A percentile compares a stretch with the other conserved stretches of the same genome.
phyloP scores from a whole-genome alignment of 2,113 vertebrate species.

The Larimichthys polyactis region DNA sequence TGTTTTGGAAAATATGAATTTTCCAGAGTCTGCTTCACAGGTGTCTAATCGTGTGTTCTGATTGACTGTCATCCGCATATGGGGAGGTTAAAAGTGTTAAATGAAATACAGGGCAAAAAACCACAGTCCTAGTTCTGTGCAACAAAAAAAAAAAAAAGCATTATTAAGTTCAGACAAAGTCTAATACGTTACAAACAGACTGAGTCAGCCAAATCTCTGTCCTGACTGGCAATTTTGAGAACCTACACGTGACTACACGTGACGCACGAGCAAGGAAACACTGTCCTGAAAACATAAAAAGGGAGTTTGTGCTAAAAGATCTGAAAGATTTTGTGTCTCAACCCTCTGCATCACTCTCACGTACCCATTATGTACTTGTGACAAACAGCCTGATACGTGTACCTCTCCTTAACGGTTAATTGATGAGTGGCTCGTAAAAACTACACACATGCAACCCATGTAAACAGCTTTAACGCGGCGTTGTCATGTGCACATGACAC shows the following conservation, averaged over 20 bases:
- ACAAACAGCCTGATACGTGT: not conserved
- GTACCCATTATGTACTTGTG: not conserved
- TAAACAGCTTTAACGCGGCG: not conserved
- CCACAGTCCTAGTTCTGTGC: not conserved
- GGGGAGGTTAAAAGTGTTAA: too few relatives aligned
- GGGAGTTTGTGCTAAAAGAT: not conserved
- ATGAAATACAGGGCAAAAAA: not conserved
- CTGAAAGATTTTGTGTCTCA: not conserved
- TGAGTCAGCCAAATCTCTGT: not conserved
- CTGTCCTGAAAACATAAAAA: not conserved
- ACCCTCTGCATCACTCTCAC: not conserved
- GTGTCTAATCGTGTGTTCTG: constrained; percentile 50
- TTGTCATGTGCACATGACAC: not conserved
- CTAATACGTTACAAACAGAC: not conserved
- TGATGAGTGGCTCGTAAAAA: not conserved
- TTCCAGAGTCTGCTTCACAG: constrained; percentile 48
- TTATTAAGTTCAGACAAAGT: not conserved
- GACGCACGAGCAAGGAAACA: not conserved
- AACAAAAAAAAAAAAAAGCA: not conserved
- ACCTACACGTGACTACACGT: not conserved
- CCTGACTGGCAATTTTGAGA: not conserved
- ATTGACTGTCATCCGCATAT: constrained; percentile 17
- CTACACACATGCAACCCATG: not conserved
- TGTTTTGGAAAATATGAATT: constrained; percentile 36
- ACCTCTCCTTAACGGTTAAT: not conserved